Conservation (phyloP, 2,797 vertebrate genomes). For the Rachycentron canadum region DNA sequence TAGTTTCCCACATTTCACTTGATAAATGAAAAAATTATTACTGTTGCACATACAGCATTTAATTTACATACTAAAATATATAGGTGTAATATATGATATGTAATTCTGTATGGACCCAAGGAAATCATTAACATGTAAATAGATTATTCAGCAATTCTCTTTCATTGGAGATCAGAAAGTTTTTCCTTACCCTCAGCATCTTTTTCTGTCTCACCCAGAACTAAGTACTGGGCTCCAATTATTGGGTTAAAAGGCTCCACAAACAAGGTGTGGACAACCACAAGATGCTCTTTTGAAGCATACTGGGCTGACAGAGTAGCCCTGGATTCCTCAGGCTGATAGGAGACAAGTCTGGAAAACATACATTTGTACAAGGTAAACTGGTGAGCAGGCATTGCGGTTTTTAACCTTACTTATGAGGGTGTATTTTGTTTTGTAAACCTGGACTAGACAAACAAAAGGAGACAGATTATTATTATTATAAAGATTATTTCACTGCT, state of each 20-base stretch:
- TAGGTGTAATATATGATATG: background rate
- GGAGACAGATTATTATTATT: too few relatives aligned
- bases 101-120: background rate
- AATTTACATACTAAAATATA: background rate
- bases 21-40: background rate
- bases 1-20: background rate
- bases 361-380: background rate
- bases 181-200: constrained; percentile 85
- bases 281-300: constrained; percentile 80
- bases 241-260: constrained; percentile 95
- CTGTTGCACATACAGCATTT: background rate
- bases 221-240: constrained; percentile 89
- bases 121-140: background rate
- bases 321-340: constrained; percentile 85
- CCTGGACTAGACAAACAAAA: background rate
- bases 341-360: constrained; percentile 86
- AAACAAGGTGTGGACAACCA: constrained; percentile 86
- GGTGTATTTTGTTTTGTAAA: background rate
- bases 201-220: constrained; percentile 91
- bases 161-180: background rate
- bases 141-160: background rate
- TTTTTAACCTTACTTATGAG: background rate
- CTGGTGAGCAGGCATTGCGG: background rate
- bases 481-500: background rate
- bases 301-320: constrained; percentile 85